These are phyloP conservation scores for Drepanosiphum platanoidis DNA, from an alignment of 2,888 invertebrate species.

Conservation along the genomic window DNA sequence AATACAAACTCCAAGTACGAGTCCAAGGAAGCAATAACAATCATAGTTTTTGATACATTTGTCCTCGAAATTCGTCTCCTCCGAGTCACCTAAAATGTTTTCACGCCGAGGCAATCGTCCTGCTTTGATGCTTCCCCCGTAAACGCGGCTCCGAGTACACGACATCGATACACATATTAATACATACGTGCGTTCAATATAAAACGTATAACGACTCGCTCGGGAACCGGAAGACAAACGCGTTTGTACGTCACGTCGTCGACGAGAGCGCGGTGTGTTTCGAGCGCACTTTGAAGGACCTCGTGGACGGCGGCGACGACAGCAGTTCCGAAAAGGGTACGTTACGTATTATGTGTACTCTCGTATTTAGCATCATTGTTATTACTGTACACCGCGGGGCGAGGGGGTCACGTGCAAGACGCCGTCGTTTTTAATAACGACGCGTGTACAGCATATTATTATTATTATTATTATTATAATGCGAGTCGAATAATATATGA, in stretches of 20 bases:
- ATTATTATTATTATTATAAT: neutral
- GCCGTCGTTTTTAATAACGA: conserved; percentile 56
- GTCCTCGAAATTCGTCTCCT: too few species aligned
- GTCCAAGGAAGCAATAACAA: too few species aligned
- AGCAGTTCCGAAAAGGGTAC: conserved; percentile 9
- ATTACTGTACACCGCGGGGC: neutral
- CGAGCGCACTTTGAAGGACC: neutral
- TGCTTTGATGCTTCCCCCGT: too few species aligned
- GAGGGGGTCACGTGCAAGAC: conserved; percentile 45
- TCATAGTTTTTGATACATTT: too few species aligned
- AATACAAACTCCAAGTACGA: too few species aligned
- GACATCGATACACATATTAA: too few species aligned
- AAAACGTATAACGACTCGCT: neutral
- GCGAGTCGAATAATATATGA: neutral
- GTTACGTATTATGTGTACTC: conserved; percentile 27
- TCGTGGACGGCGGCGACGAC: neutral
- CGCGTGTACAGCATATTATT: neutral
- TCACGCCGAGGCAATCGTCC: too few species aligned
- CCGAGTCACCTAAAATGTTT: too few species aligned
- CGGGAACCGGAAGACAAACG: neutral
- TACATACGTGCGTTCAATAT: neutral
- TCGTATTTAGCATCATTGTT: conserved; percentile 1
- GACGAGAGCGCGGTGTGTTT: too few species aligned
- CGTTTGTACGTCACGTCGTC: neutral
- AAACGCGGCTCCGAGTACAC: too few species aligned